phyloP scores from a whole-genome alignment of 2,888 invertebrate genomes.

The Drosophila recens region DNA sequence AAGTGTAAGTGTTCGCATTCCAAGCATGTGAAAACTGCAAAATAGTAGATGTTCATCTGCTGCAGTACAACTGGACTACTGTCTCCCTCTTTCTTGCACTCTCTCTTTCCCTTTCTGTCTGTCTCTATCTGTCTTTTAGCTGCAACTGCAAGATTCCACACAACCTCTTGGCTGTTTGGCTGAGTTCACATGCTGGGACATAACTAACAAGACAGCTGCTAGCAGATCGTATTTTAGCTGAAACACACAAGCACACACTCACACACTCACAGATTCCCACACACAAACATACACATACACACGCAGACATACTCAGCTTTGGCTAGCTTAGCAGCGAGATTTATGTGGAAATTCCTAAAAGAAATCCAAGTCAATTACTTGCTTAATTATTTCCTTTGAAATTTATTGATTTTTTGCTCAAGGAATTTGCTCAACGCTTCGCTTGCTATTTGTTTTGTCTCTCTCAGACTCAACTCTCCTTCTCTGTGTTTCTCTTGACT shows the following conservation, averaged over 20 bases:
- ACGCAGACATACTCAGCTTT: constrained; percentile 26
- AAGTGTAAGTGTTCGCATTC: constrained; percentile 78
- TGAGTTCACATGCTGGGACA: constrained; percentile 66
- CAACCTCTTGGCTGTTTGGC: constrained; percentile 61
- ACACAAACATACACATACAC: neutral
- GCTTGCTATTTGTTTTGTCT: constrained; percentile 65
- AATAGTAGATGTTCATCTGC: constrained; percentile 63
- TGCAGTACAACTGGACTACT: constrained; percentile 24
- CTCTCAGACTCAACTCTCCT: constrained; percentile 34
- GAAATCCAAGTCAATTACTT: constrained; percentile 83
- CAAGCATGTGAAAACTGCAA: constrained; percentile 77
- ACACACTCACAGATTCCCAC: neutral
- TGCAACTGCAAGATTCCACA: constrained; percentile 65
- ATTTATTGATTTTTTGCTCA: constrained; percentile 76
- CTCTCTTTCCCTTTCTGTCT: neutral
- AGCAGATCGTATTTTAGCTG: constrained; percentile 58
- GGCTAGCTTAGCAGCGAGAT: constrained; percentile 77
- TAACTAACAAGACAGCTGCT: constrained; percentile 70
- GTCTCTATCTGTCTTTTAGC: constrained; percentile 20
- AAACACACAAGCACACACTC: constrained; percentile 21
- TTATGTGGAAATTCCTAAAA: constrained; percentile 82
- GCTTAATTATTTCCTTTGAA: constrained; percentile 81
- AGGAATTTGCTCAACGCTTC: constrained; percentile 67
- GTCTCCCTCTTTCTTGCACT: neutral
- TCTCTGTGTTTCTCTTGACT: constrained; percentile 16